These are phyloP conservation scores for Leuctra nigra DNA, from an alignment of 2,888 invertebrate species.

Conservation along the genomic window DNA sequence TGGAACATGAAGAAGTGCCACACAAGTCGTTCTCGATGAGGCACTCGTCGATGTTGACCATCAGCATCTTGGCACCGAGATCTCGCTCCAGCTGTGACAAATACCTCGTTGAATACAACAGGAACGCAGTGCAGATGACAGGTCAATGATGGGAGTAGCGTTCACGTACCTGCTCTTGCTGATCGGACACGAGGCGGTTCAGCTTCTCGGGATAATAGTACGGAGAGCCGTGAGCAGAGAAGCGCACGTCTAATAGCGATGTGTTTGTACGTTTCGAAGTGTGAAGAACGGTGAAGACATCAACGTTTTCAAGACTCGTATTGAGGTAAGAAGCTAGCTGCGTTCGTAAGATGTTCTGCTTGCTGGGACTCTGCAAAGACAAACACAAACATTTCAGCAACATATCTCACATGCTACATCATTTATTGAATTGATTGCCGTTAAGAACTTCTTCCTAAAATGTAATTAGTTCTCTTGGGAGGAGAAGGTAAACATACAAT, in stretches of 20 bases:
- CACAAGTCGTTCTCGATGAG: conserved; percentile 66
- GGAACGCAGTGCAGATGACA: not conserved
- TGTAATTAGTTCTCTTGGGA: no score
- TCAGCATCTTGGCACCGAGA: conserved; percentile 65
- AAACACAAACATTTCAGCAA: no score
- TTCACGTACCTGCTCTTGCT: conserved; percentile 54
- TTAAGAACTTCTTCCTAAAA: no score
- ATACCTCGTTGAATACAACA: not conserved
- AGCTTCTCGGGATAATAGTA: conserved; percentile 84
- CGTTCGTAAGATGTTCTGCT: conserved; percentile 61
- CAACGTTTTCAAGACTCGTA: conserved; percentile 74
- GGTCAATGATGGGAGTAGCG: not conserved
- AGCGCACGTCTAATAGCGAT: conserved; percentile 71
- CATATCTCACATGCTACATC: no score
- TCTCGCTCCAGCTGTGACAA: conserved; percentile 55
- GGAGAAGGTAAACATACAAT: no score
- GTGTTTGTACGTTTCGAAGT: conserved; percentile 46
- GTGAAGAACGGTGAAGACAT: conserved; percentile 85
- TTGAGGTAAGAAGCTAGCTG: conserved; percentile 65
- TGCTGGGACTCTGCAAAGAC: conserved; percentile 53
- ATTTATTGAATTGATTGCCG: no score
- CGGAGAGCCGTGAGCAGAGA: conserved; percentile 90
- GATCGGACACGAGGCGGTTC: conserved; percentile 72
- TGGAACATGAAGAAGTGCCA: conserved; percentile 67
- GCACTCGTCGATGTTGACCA: conserved; percentile 91